Conservation (phyloP, 64 coral and sea anemone genomes). For the Porites australiensis region DNA sequence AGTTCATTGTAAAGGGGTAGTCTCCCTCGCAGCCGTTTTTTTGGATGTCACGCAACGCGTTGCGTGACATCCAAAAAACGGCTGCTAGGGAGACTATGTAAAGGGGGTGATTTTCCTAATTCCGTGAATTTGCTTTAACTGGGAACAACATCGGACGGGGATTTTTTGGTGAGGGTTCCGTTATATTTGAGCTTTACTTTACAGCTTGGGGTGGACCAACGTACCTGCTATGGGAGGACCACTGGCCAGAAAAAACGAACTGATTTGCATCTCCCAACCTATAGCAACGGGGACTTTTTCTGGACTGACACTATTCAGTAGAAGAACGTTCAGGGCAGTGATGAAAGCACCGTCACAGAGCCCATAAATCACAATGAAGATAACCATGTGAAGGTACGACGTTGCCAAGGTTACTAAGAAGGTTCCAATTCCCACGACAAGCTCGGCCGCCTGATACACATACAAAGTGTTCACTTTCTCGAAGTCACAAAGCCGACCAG, state of each 20-base stretch:
- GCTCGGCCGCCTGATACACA: conserved; percentile 15
- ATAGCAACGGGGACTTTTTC: conserved; percentile 2
- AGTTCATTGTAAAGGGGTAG: too few species aligned
- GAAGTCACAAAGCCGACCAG: conserved; percentile 41
- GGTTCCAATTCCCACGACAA: conserved; percentile 20
- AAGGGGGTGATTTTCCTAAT: too few species aligned
- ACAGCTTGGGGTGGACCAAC: background rate
- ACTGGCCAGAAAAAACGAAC: conserved; percentile 30
- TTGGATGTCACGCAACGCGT: too few species aligned
- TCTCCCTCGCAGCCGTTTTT: too few species aligned
- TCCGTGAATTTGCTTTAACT: too few species aligned
- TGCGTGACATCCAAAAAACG: too few species aligned
- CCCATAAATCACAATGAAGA: conserved; percentile 49
- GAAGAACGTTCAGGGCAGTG: conserved; percentile 10
- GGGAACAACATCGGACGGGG: too few species aligned
- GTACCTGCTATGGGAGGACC: conserved; percentile 26
- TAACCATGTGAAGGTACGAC: conserved; percentile 42
- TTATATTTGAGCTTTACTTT: too few species aligned
- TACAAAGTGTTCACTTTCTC: conserved; percentile 40
- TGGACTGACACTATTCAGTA: conserved; percentile 3
- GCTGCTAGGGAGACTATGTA: too few species aligned
- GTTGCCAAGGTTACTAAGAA: conserved; percentile 18
- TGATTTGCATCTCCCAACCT: conserved; percentile 46
- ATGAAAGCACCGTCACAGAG: conserved; percentile 43
- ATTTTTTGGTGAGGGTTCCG: too few species aligned